Percentiles rank a stretch among this genome's conserved stretches.
Evolutionary conservation across 2,113 vertebrate species (phyloP).

Genomic region (Myiagra hebetior): DNA sequence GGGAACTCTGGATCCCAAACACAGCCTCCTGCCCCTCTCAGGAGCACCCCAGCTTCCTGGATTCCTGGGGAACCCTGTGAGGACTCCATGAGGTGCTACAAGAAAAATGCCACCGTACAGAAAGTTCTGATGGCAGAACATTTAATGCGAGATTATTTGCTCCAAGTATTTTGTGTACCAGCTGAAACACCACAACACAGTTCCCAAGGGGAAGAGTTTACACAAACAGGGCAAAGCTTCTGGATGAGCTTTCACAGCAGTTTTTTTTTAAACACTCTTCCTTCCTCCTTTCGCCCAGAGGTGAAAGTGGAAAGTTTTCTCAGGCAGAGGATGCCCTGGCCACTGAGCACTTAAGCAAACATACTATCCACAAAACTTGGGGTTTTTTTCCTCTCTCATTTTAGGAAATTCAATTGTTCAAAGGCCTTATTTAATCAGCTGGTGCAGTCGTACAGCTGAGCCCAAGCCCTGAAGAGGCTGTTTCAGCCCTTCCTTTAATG

Average conservation of each 20-base stretch:
- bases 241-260: not conserved
- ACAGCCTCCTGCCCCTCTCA: not conserved
- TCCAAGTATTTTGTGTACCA: not conserved
- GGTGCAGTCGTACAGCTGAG: not conserved
- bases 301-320: constrained; percentile 6
- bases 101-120: not conserved
- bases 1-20: not conserved
- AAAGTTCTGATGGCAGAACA: not conserved
- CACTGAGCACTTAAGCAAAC: not conserved
- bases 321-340: not conserved
- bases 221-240: not conserved
- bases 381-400: not conserved
- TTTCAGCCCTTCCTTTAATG: not conserved
- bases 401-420: not conserved
- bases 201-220: not conserved
- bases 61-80: not conserved
- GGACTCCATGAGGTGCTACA: fast-evolving
- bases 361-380: not conserved
- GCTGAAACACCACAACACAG: not conserved
- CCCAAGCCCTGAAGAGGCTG: not conserved
- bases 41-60: no score
- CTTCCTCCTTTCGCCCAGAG: not conserved
- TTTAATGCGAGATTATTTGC: not conserved
- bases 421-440: not conserved
- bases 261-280: not conserved